Conservation (phyloP, 2,888 invertebrate genomes). For the Rotaria socialis region DNA sequence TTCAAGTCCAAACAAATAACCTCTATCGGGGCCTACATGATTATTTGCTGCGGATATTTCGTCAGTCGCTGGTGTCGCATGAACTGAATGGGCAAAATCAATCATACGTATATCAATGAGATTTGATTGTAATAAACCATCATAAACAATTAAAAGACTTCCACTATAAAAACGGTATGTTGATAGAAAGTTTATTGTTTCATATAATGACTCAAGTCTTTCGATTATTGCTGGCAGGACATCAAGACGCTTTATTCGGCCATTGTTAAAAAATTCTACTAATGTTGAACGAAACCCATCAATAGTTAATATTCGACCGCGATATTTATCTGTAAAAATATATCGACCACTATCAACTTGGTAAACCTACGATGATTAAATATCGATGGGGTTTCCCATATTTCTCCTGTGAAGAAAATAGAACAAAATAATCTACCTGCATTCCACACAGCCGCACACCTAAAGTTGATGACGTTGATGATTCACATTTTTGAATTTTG, state of each 20-base stretch:
- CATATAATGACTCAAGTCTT: constrained; percentile 57
- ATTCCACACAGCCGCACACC: constrained; percentile 64
- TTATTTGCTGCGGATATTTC: constrained; percentile 53
- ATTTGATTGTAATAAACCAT: constrained; percentile 55
- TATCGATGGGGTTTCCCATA: not conserved
- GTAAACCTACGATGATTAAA: constrained; percentile 56
- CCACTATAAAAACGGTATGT: constrained; percentile 64
- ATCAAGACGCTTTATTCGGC: constrained; percentile 56
- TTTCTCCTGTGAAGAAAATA: no score
- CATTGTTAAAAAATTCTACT: constrained; percentile 63
- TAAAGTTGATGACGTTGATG: constrained; percentile 62
- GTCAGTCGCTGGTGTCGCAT: constrained; percentile 52
- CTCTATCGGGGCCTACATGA: constrained; percentile 59
- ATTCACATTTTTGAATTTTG: constrained; percentile 62
- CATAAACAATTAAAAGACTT: constrained; percentile 64
- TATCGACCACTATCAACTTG: constrained; percentile 61
- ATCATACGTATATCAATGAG: constrained; percentile 59
- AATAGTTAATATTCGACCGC: constrained; percentile 61
- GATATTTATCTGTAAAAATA: constrained; percentile 63
- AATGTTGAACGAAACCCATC: constrained; percentile 62
- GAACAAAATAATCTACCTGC: constrained; percentile 51
- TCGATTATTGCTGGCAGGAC: constrained; percentile 59
- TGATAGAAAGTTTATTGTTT: constrained; percentile 58
- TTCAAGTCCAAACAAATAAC: constrained; percentile 60
- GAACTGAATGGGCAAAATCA: constrained; percentile 61